Evolutionary conservation across 2,113 vertebrate species (phyloP).

Genomic region (Nannospalax galili): DNA sequence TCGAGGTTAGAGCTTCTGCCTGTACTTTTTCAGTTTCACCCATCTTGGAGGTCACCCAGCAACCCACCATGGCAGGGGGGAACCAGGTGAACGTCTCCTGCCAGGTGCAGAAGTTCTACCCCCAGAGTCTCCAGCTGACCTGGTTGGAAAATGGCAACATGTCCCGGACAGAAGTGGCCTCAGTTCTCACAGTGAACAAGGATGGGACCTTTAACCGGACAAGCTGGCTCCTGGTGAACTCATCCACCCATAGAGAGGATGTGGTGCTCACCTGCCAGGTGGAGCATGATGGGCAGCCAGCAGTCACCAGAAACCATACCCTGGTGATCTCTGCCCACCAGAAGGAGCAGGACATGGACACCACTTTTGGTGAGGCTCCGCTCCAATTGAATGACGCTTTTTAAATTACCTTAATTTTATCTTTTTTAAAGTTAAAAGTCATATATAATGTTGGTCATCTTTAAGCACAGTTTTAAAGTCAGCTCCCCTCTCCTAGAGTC

Average conservation of each 20-base stretch:
- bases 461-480: neutral
- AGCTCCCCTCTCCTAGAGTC: neutral
- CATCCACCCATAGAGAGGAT: conserved; percentile 19
- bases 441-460: neutral
- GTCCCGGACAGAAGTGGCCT: neutral
- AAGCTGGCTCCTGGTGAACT: conserved; percentile 70
- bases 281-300: conserved; percentile 71
- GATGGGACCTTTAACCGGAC: conserved; percentile 61
- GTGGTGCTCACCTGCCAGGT: conserved; percentile 78
- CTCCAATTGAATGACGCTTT: neutral
- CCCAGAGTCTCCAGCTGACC: neutral
- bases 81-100: conserved; percentile 34
- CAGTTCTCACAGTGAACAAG: neutral
- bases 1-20: conserved; percentile 46
- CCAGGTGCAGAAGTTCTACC: conserved; percentile 58
- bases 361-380: fast-evolving
- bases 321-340: fast-evolving
- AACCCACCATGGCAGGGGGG: neutral
- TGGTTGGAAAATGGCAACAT: conserved; percentile 59
- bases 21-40: conserved; percentile 79
- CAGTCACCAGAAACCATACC: fast-evolving
- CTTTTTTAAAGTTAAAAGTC: neutral
- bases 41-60: fast-evolving
- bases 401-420: neutral
- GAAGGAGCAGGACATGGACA: neutral